Evolutionary conservation across 2,113 vertebrate genomes (phyloP).

Genomic region (Harpagus bidentatus): DNA sequence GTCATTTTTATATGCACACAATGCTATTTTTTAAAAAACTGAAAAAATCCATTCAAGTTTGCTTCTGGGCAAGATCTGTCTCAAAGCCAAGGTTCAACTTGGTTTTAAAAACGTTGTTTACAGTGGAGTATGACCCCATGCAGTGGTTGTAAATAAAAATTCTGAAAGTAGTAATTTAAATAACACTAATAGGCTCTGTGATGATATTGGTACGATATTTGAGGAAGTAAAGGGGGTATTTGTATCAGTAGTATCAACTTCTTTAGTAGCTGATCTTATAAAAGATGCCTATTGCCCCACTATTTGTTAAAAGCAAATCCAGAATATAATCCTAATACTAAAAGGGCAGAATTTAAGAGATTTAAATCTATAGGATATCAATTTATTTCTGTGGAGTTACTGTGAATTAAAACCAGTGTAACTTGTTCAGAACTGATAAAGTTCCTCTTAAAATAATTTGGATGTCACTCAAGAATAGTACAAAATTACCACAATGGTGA

Average conservation of each 20-base stretch:
- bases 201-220: not conserved
- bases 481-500: not conserved
- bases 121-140: not conserved
- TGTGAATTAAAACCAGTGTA: not conserved
- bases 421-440: not conserved
- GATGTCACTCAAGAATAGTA: not conserved
- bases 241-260: not conserved
- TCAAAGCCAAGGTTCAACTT: not conserved
- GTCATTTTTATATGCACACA: constrained; percentile 9
- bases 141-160: not conserved
- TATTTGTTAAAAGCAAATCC: not conserved
- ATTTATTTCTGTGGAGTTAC: not conserved
- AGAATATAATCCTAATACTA: not conserved
- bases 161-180: not conserved
- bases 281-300: not conserved
- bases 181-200: not conserved
- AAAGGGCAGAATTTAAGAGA: not conserved
- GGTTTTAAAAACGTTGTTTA: not conserved
- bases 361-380: not conserved
- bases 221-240: not conserved
- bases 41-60: not conserved
- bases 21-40: not conserved
- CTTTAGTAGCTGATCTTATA: not conserved
- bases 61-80: constrained; percentile 4
- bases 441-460: not conserved